phyloP scores from a whole-genome alignment of 2,113 vertebrate genomes.

The Petrocephalus zakoni region DNA sequence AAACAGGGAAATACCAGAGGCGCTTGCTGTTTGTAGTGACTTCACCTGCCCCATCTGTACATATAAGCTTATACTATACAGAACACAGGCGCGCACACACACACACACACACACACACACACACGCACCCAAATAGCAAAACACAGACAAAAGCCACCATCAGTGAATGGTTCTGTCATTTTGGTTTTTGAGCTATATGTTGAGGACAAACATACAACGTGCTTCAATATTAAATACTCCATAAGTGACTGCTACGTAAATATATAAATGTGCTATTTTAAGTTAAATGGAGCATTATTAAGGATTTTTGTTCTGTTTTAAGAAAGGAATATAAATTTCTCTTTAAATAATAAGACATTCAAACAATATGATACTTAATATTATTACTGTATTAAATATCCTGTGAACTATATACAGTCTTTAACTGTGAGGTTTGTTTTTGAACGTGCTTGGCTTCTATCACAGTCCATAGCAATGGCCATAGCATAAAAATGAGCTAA shows the following conservation, averaged over 20 bases:
- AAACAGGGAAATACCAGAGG: neutral
- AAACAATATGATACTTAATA: conserved; percentile 60
- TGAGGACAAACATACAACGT: conserved; percentile 60
- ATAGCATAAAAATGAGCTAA: neutral
- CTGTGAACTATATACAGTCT: conserved; percentile 33
- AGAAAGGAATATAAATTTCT: conserved; percentile 52
- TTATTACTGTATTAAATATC: conserved; percentile 63
- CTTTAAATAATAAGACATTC: conserved; percentile 71
- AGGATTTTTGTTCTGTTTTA: conserved; percentile 50
- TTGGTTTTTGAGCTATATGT: conserved; percentile 36
- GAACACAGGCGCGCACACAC: no score
- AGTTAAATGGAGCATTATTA: conserved; percentile 56
- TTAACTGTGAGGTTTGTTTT: neutral
- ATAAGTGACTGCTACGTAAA: conserved; percentile 59
- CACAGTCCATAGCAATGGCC: neutral
- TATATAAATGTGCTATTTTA: conserved; percentile 57
- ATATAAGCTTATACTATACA: neutral
- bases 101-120: neutral
- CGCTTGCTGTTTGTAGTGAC: neutral
- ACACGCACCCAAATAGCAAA: neutral
- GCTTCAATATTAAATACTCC: conserved; percentile 64
- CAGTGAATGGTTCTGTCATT: neutral
- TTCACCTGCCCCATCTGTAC: conserved; percentile 3
- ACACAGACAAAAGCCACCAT: neutral
- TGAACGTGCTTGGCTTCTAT: neutral